These are phyloP conservation scores for Lithophane ornitopus DNA, from an alignment of 2,888 invertebrate species.

Conservation along the genomic window DNA sequence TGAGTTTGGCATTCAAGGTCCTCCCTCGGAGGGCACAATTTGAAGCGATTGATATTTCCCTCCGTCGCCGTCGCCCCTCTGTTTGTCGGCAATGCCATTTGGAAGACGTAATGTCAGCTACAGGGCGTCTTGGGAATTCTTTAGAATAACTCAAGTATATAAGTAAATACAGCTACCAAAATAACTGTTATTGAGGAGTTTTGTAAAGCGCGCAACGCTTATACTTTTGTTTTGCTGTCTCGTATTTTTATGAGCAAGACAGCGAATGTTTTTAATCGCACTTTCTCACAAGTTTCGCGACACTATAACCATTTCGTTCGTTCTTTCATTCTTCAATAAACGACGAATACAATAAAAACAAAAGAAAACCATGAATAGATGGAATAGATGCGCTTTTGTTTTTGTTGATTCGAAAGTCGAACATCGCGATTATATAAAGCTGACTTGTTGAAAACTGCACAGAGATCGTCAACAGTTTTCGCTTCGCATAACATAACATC, in stretches of 20 bases:
- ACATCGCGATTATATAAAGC: not conserved
- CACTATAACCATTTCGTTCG: constrained; percentile 34
- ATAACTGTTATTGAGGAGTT: constrained; percentile 44
- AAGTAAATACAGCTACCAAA: constrained; percentile 43
- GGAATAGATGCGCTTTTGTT: constrained; percentile 8
- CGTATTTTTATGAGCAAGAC: constrained; percentile 34
- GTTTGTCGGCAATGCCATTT: constrained; percentile 71
- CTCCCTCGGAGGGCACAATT: constrained; percentile 76
- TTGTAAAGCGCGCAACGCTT: constrained; percentile 7
- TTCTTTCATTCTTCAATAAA: constrained; percentile 22
- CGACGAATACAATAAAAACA: constrained; percentile 31
- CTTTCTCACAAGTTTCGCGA: constrained; percentile 32
- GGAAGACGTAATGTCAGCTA: constrained; percentile 69
- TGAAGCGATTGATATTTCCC: constrained; percentile 81
- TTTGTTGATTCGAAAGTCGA: not conserved
- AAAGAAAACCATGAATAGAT: constrained; percentile 8
- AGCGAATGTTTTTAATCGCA: constrained; percentile 50
- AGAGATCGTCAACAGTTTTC: constrained; percentile 13
- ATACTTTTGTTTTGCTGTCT: constrained; percentile 20
- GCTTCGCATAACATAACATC: not conserved
- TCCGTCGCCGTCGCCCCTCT: constrained; percentile 70
- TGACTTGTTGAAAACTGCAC: not conserved
- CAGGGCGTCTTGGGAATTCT: constrained; percentile 70
- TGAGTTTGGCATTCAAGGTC: constrained; percentile 82
- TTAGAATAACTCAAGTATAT: constrained; percentile 59